phyloP scores from a whole-genome alignment of 2,113 vertebrate genomes.

The Syngnathoides biaculeatus region DNA sequence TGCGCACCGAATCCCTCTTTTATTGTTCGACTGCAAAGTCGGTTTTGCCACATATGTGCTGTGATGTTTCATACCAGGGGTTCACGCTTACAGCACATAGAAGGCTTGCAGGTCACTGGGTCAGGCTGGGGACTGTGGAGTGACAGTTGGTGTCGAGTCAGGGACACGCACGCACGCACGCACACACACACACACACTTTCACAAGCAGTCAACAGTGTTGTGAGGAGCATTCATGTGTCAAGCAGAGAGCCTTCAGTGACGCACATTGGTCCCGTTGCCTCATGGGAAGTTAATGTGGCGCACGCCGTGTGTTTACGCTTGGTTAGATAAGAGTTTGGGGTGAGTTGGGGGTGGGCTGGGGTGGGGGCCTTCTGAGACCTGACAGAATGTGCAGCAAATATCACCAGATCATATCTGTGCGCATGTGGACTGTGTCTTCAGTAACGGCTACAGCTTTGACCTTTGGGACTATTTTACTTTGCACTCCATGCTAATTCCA shows the following conservation, averaged over 20 bases:
- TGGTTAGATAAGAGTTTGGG: background rate
- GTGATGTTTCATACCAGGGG: background rate
- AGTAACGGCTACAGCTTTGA: constrained; percentile 33
- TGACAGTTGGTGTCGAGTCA: constrained; percentile 50
- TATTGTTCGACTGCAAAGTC: background rate
- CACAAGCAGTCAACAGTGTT: constrained; percentile 18
- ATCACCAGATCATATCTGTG: background rate
- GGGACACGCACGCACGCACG: constrained; percentile 1
- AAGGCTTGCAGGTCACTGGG: constrained; percentile 66
- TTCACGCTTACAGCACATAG: constrained; percentile 26
- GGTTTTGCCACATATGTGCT: background rate
- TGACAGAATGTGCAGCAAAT: background rate
- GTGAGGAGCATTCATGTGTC: constrained; percentile 27
- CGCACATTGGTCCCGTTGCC: constrained; percentile 2
- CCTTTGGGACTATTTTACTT: constrained; percentile 45
- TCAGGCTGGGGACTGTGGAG: constrained; percentile 61
- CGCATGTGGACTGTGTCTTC: constrained; percentile 20
- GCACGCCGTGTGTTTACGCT: background rate
- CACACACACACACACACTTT: constrained; percentile 7
- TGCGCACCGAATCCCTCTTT: background rate
- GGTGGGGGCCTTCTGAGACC: background rate
- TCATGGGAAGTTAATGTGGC: background rate
- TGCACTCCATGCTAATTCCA: constrained; percentile 45
- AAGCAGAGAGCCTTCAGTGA: constrained; percentile 15
- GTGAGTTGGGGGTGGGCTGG: background rate